Evolutionary conservation across 2,888 invertebrate species (phyloP), one percentile per base, ranked within the genome.

Genomic region (Leptinotarsa haldemani): DNA sequence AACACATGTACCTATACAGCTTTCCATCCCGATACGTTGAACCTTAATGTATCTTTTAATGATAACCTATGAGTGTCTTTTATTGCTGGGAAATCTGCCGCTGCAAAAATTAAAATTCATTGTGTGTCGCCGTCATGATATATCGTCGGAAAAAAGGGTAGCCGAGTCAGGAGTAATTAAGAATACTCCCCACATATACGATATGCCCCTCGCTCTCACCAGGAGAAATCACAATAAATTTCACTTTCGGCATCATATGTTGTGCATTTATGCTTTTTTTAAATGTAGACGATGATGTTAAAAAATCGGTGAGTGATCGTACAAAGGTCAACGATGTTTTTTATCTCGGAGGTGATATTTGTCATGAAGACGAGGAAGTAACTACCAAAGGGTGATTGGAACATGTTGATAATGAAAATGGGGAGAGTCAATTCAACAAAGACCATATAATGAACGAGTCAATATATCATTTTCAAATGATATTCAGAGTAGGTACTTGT

Each of bases 41-140:
- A 53, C 73, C 67, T 70, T 73, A 61, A 73, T 70, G 67, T 73
- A 70, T 73, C 70, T 70, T 73, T 73, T 73, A 70, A 73, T 73
- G 73, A 70, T 73, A 73, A 66, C 73, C 73, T 73, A 73, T 73
- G 73, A 73, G 73, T 73, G 66, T 73, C 73, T 73, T 73, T 73
- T 73, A 73, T 73, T 70, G 73, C 70, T 40, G 20, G 61, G 50
- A 70, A 70, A 73, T 74, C 69, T 76, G 76, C 71, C 64, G 68
- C 65, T 64, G 71, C 70, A 73, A 71, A 73, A 73, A 76, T 76
- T 76, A 71, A 73, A 76, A 76, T 76, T 76, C 76, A 76, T 76
- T 71, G 73, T 73, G 71, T 46, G 69, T 69, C 66, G 70, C 70
- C 70, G 40, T 52, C 61, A 70, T 73, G 73, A 73, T 73, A 70